Conservation (phyloP, 2,113 vertebrate species). For the Pelodiscus sinensis region DNA sequence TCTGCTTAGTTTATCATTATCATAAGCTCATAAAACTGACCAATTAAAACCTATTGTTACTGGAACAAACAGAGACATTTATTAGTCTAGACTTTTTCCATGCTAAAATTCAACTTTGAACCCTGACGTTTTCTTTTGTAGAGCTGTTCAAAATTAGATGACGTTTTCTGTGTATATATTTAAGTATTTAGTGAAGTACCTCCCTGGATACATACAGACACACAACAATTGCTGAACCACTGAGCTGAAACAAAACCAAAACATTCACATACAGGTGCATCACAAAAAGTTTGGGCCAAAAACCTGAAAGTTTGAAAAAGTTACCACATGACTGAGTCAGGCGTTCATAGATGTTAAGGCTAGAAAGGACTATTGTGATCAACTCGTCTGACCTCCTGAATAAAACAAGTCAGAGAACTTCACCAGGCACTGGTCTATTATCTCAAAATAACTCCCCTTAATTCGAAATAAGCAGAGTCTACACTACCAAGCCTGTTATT, state of each 20-base stretch:
- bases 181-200: not conserved
- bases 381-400: not conserved
- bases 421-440: not conserved
- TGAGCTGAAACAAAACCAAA: not conserved
- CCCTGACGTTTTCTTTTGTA: not conserved
- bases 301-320: fast-evolving
- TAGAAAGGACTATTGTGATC: not conserved
- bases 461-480: too few relatives aligned
- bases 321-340: not conserved
- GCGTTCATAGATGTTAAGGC: not conserved
- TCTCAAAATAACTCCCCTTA: too few relatives aligned
- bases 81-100: not conserved
- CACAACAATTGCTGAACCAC: not conserved
- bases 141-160: not conserved
- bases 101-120: not conserved
- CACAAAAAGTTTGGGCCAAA: not conserved
- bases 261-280: not conserved
- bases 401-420: not conserved
- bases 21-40: not conserved
- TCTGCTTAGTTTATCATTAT: not conserved
- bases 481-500: too few relatives aligned
- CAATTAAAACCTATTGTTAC: not conserved
- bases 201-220: not conserved
- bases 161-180: not conserved
- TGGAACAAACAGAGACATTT: not conserved